Evolutionary conservation across 2,797 vertebrate species (phyloP).

Genomic region (Galago senegalensis): DNA sequence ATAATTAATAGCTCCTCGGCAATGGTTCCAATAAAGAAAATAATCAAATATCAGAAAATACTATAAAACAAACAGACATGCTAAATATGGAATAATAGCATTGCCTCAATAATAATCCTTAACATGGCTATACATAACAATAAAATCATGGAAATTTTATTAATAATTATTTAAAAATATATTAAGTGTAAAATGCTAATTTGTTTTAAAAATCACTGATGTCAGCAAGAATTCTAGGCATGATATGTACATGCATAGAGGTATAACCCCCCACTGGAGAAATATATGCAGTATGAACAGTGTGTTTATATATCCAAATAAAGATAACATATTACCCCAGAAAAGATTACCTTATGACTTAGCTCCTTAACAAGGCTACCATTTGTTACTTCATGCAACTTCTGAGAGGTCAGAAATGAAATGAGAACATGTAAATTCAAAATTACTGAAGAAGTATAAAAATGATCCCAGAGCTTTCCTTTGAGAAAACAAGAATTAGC

Average conservation of each 20-base stretch:
- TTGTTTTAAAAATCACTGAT: neutral
- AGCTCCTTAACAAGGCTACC: neutral
- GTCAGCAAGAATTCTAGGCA: neutral
- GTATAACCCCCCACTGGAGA: neutral
- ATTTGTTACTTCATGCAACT: too few species aligned
- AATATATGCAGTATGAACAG: neutral
- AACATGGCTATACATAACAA: neutral
- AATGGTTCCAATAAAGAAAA: neutral
- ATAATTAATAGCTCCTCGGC: neutral
- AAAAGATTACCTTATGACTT: neutral
- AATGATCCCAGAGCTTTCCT: neutral
- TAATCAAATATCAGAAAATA: neutral
- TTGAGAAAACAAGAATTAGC: neutral
- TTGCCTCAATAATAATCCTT: neutral
- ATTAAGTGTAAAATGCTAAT: neutral
- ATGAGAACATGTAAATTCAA: neutral
- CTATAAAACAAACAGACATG: neutral
- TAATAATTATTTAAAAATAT: neutral
- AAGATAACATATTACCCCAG: neutral
- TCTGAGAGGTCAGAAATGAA: neutral
- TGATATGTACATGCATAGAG: too few species aligned
- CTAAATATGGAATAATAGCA: neutral
- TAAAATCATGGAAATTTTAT: neutral
- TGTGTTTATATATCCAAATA: neutral
- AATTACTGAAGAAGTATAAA: neutral